These are phyloP conservation scores for Aphis gossypii DNA, from an alignment of 1,140 invertebrate species.

Conservation along the genomic window DNA sequence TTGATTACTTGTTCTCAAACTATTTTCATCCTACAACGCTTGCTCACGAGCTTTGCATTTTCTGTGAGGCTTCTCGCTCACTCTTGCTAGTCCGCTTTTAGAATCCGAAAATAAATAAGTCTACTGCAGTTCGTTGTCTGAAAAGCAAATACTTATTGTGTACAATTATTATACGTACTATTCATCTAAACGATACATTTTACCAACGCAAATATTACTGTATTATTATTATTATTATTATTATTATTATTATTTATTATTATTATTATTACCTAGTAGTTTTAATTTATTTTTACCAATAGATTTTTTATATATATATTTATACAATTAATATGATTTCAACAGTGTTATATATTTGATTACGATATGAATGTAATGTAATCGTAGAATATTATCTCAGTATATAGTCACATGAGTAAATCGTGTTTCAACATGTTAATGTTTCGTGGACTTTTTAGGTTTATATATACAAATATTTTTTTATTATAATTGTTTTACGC, in stretches of 20 bases:
- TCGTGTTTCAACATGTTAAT: background rate
- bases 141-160: background rate
- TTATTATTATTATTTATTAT: background rate
- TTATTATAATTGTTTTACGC: conserved; percentile 6
- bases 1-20: background rate
- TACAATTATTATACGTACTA: background rate
- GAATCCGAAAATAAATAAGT: background rate
- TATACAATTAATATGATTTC: conserved; percentile 6
- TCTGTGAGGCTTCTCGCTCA: background rate
- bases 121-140: background rate
- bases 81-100: conserved; percentile 27
- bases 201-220: background rate
- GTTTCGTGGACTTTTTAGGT: background rate
- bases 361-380: background rate
- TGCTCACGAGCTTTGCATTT: conserved; percentile 26
- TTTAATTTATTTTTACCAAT: conserved; percentile 25
- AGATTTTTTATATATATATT: background rate
- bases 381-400: background rate
- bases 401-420: background rate
- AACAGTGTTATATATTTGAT: conserved; percentile 4
- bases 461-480: background rate
- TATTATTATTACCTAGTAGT: conserved; percentile 17
- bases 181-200: background rate
- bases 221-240: background rate
- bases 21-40: background rate